Evolutionary conservation across 1,140 invertebrate genomes (phyloP), one percentile per base, ranked within the genome.

Genomic region (Magallana ariakensis): DNA sequence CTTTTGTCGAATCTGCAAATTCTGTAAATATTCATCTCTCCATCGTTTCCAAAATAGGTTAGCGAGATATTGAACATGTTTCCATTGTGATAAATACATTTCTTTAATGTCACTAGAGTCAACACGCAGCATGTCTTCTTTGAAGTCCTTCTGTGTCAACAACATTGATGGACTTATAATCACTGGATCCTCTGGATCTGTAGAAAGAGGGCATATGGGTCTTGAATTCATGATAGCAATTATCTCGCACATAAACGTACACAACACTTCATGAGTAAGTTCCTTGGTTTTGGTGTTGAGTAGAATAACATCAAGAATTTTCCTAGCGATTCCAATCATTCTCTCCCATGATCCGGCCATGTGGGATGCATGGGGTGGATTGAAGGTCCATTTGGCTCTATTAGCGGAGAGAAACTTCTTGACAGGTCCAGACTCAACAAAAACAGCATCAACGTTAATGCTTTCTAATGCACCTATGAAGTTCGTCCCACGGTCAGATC

Each of bases 401-500:
- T 11, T 8, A 8, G 85, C 62, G 8, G 22, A 33, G 10, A 89
- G 86, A 57, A 66, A 84, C 5, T 85, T 19, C 15, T 83, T 53
- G 8, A 88, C 26, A 26, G 22, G 54, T 15, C 75, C 80, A 83
- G 82, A 66, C 81, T 85, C 81, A 16, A 84, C 56, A 80, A 80
- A 33, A n/a, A 89, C n/a, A 10, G 87, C 70, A 54, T 88, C n/a
- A 10, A 85, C 56, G 13, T 57, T 22, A 8, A 87, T 13, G 26
- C 80, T 16, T 1, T 56, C 22, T 0, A 66, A 53, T 13, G 80
- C 87, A 6, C 90, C 91, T 10, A 90, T 83, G 83, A 91, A 92
- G 82, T 91, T 92, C 0, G 90, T 91, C n/a, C 90, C 90, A 11
- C 85, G 66, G 26, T 92, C 90, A 26, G 83, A 90, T 3, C 88